Evolutionary conservation across 2,888 invertebrate species (phyloP).

Genomic region (Flexamia atlantica): DNA sequence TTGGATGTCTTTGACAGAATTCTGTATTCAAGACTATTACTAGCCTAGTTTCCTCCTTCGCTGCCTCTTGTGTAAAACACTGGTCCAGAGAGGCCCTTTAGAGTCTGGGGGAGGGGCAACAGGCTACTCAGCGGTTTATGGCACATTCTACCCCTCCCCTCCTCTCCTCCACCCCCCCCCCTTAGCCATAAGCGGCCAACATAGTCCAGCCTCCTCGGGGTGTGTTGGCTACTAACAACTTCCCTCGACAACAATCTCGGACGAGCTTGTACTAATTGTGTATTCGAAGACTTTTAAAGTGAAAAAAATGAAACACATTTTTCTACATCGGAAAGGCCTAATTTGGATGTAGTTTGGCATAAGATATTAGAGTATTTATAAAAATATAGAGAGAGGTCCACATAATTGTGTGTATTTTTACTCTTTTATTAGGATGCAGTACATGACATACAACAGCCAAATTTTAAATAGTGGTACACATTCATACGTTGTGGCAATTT

Average conservation of each 20-base stretch:
- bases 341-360: no score
- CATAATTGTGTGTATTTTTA: no score
- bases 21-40: no score
- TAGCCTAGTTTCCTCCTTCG: not conserved
- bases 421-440: no score
- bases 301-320: no score
- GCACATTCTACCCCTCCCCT: not conserved
- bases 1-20: no score
- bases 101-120: constrained; percentile 4
- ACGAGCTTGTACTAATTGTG: not conserved
- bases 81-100: constrained; percentile 1
- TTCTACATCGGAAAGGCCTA: no score
- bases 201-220: not conserved
- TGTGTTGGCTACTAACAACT: not conserved
- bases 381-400: no score
- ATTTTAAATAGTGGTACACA: no score
- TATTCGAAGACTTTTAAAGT: not conserved
- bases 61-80: not conserved
- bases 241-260: not conserved
- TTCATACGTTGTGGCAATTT: no score
- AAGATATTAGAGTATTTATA: no score
- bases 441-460: no score
- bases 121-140: constrained; percentile 24
- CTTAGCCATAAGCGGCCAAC: constrained; percentile 1
- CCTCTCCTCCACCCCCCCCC: constrained; percentile 3